Evolutionary conservation across 2,888 invertebrate genomes (phyloP), one percentile per base, ranked within the genome.

Genomic region (Pachymerium ferrugineum): DNA sequence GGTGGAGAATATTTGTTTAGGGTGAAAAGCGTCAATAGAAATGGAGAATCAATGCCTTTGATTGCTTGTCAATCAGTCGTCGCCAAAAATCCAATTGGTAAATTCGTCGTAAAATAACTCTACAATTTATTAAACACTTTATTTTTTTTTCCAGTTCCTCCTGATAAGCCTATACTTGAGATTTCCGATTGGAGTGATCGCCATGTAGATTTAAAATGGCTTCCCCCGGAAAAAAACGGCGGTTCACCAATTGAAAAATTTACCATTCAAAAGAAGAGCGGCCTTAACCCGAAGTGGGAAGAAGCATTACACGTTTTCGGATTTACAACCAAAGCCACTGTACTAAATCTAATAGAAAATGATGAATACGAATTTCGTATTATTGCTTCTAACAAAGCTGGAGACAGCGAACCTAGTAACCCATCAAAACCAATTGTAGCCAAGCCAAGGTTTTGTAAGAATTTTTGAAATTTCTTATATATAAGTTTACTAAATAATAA

Each of bases 1-100:
- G 95, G 94, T 77, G 95, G 97, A 80, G 95, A 94, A 82, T 99
- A 98, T 85, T 97, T 97, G 85, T 99, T 98, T 87, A 86, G 98
- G 74, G 97, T 99, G 0, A 88, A 93, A 75, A 97, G 97, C 29
- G 94, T 95, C 74, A 99, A 99, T 82, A 92, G 94, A 81, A 97
- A 97, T 86, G 99, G 99, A 75, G 90, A 90, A 81, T 97, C 98
- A 10, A 97, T 97, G 80, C 98, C 98, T 0, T 86, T 97, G 28
- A 91, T 93, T 0, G 91, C 94, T 0, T 87, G 89, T 2, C 90
- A 93, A 82, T 87, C 92, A 1, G 92, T 92, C 73, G 91, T 93
- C 82, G 98, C 98, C 69, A 98, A 97, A 85, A 98, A 99, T 89
- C 98, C 98, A 70, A 99, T 92, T 84, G 94, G 90, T 90, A 79